These are phyloP conservation scores for Gila orcuttii DNA, from an alignment of 2,113 vertebrate genomes.

Conservation along the genomic window DNA sequence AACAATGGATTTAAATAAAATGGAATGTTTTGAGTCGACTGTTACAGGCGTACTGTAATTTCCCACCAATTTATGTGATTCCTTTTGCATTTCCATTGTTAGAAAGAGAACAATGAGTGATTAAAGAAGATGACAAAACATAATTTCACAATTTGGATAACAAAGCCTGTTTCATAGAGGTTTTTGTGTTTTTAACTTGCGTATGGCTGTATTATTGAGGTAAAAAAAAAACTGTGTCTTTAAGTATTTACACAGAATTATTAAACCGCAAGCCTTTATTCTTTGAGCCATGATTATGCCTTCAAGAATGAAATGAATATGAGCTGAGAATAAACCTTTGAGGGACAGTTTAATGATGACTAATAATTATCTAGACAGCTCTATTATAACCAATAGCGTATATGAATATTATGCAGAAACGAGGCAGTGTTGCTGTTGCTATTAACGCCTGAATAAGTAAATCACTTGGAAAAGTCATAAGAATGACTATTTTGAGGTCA, in stretches of 20 bases:
- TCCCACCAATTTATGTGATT: not conserved
- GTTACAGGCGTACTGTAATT: slow-evolving; percentile 27
- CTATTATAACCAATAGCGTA: slow-evolving; percentile 53
- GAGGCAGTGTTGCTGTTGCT: slow-evolving; percentile 50
- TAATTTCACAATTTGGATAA: slow-evolving; percentile 16
- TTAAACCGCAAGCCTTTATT: slow-evolving; percentile 48
- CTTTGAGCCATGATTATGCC: slow-evolving; percentile 46
- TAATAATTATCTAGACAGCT: slow-evolving; percentile 54
- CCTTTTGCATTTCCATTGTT: not conserved
- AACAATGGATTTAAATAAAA: slow-evolving; percentile 14
- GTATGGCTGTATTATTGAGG: not conserved
- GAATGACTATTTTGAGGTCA: slow-evolving; percentile 22
- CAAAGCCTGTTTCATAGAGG: slow-evolving; percentile 1
- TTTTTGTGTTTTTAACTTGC: not conserved
- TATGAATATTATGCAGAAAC: slow-evolving; percentile 53
- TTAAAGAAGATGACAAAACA: slow-evolving; percentile 33
- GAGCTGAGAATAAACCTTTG: slow-evolving; percentile 57
- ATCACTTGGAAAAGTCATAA: slow-evolving; percentile 50
- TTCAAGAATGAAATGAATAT: slow-evolving; percentile 51
- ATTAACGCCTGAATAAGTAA: slow-evolving; percentile 50
- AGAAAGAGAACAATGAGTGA: not conserved
- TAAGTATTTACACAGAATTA: slow-evolving; percentile 40
- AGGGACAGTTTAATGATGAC: slow-evolving; percentile 58
- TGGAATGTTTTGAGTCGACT: slow-evolving; percentile 17
- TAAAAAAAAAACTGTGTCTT: slow-evolving; percentile 22